Evolutionary conservation across 2,797 vertebrate species (phyloP).

Genomic region (Dipus sagitta): DNA sequence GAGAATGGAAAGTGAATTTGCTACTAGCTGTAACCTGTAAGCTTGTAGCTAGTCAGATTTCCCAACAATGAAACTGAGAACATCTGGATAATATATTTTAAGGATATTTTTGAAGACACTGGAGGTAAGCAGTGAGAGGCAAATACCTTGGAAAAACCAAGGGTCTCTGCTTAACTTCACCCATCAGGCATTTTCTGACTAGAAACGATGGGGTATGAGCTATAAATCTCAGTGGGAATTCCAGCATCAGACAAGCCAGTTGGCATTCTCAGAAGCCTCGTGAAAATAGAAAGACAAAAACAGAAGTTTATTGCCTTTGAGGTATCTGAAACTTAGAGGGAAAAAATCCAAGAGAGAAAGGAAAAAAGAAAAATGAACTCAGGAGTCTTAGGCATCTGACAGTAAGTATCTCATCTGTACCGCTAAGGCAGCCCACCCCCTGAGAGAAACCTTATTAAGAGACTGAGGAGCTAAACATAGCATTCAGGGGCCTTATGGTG

Average conservation of each 20-base stretch:
- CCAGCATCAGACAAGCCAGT: too few species aligned
- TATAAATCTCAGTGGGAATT: neutral
- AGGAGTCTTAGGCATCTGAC: neutral
- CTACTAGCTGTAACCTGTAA: neutral
- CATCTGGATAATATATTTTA: neutral
- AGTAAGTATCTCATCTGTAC: neutral
- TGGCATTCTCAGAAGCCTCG: neutral
- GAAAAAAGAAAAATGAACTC: neutral
- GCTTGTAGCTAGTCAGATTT: neutral
- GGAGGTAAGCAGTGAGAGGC: neutral
- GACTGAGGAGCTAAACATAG: slow-evolving; percentile 8
- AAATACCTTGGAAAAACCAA: neutral
- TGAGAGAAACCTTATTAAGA: neutral
- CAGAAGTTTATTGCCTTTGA: neutral
- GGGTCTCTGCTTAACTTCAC: fast-evolving
- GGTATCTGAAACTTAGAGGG: neutral
- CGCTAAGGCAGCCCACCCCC: neutral
- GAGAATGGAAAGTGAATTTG: neutral
- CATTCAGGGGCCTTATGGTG: neutral
- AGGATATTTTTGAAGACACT: neutral
- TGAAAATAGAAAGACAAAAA: neutral
- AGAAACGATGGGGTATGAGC: too few species aligned
- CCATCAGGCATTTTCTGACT: neutral
- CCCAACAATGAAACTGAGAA: neutral
- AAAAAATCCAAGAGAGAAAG: neutral